A percentile compares a stretch with the other conserved stretches of the same genome.
These are phyloP conservation scores for Meteorus colon DNA, from an alignment of 2,888 invertebrate species.

Conservation along the genomic window DNA sequence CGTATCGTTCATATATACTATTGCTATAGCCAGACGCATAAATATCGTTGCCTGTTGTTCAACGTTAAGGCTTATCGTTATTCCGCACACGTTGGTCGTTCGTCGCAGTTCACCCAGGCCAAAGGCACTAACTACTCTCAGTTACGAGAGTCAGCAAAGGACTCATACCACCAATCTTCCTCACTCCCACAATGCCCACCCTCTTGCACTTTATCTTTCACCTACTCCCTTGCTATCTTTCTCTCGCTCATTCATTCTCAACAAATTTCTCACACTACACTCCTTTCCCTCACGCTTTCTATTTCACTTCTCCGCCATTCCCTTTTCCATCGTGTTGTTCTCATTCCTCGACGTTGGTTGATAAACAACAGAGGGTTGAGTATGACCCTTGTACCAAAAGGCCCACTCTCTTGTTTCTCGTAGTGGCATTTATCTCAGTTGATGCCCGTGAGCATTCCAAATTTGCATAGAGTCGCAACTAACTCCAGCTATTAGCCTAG, in stretches of 20 bases:
- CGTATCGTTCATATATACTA: conserved; percentile 43
- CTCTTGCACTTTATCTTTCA: conserved; percentile 21
- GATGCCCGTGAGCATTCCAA: conserved; percentile 64
- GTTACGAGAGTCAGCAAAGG: conserved; percentile 64
- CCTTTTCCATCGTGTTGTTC: conserved; percentile 1
- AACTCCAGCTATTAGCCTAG: conserved; percentile 68
- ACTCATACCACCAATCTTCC: conserved; percentile 49
- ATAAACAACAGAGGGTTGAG: conserved; percentile 63
- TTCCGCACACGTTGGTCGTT: conserved; percentile 69
- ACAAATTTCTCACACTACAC: conserved; percentile 17
- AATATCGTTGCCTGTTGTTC: conserved; percentile 60
- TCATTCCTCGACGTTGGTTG: conserved; percentile 48
- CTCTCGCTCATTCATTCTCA: background rate
- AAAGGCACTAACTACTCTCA: conserved; percentile 65
- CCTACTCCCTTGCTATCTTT: background rate
- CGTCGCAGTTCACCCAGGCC: conserved; percentile 60
- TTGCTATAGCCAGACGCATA: conserved; percentile 61
- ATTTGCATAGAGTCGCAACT: conserved; percentile 70
- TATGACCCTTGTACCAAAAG: conserved; percentile 44
- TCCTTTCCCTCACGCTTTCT: conserved; percentile 11
- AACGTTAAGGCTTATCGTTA: conserved; percentile 69
- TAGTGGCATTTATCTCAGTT: conserved; percentile 43
- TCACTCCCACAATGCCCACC: conserved; percentile 34
- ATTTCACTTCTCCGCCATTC: background rate
- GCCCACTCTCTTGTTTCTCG: conserved; percentile 11